Base-by-base conservation (phyloP, 2,888 invertebrate genomes). In the Carpatolechia fugitivella region DNA sequence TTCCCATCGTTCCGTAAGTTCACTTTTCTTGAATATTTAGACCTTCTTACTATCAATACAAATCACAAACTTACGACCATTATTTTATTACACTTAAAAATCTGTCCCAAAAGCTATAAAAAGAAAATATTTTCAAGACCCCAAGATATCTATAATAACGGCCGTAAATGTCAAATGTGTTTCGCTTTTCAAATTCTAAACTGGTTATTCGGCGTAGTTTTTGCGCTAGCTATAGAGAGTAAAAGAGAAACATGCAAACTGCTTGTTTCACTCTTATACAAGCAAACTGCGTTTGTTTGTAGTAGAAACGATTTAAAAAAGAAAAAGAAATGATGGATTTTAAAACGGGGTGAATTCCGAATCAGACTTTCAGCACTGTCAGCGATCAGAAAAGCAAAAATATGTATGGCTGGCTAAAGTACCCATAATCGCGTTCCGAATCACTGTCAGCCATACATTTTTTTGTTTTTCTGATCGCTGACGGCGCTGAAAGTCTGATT, bases 131-230 rank as follows among this genome's bases (percentile, higher is more conserved):
- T 29, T 8, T 24, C 16, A 7, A 66, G 64, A 66, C 57, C 62
- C 70, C 70, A 78, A 85, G 82, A 83, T 74, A 82, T 73, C 13
- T 79, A n/a, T n/a, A n/a, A n/a, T n/a, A 88, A 87, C 87, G 87
- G 87, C 71, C 69, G 60, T 58, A 72, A 64, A 61, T 72, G 83
- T 84, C 83, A 82, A 66, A 68, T 59, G 57, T 58, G 58, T 63
- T 82, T 81, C 78, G 72, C 76, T 76, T 75, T 82, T 80, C 75
- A 79, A 78, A 78, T 50, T 50, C 13, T n/a, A 11, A 8, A 13
- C 50, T 24, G 29, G 13, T 36, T 36, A 5, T 38, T 36, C 20
- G 36, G 1, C 1, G 10, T 1, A 30, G 7, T 14, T 14, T 29
- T 30, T 14, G 29, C 30, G n/a, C 14, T 14, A 16, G 14, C 2